Evolutionary conservation across 2,888 invertebrate species (phyloP).

Genomic region (Frankliniella fusca): DNA sequence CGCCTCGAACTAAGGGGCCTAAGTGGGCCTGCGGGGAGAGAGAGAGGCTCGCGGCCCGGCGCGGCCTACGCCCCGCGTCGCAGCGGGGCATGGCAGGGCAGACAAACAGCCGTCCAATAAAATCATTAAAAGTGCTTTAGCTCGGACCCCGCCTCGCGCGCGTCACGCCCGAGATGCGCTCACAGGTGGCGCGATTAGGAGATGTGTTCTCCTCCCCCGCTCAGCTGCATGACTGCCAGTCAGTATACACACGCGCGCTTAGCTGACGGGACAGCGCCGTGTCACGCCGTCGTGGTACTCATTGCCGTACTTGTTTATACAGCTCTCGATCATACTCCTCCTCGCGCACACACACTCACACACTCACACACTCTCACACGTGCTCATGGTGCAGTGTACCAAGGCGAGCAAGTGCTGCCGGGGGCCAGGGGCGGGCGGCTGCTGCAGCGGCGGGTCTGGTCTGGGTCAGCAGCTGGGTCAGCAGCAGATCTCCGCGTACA

Average conservation of each 20-base stretch:
- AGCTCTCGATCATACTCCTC: background rate
- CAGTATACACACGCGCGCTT: too few relatives aligned
- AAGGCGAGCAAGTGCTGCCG: background rate
- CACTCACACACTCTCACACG: background rate
- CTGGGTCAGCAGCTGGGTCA: background rate
- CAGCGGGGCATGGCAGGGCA: background rate
- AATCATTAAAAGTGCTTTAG: background rate
- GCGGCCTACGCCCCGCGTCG: too few relatives aligned
- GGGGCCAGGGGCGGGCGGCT: background rate
- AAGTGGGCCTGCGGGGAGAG: background rate
- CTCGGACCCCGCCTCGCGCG: background rate
- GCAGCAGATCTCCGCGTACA: background rate
- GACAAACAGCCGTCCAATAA: background rate
- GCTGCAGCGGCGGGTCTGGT: background rate
- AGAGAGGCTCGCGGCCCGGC: too few relatives aligned
- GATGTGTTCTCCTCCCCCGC: background rate
- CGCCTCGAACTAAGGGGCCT: background rate
- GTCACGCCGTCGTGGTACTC: background rate
- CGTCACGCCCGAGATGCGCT: background rate
- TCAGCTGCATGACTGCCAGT: background rate
- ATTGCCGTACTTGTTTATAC: conserved; percentile 13
- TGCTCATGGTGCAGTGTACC: background rate
- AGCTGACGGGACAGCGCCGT: too few relatives aligned
- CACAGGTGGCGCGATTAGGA: background rate
- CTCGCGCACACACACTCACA: background rate